Evolutionary conservation across 2,888 invertebrate species (phyloP).

Genomic region (Rhogogaster chlorosoma): DNA sequence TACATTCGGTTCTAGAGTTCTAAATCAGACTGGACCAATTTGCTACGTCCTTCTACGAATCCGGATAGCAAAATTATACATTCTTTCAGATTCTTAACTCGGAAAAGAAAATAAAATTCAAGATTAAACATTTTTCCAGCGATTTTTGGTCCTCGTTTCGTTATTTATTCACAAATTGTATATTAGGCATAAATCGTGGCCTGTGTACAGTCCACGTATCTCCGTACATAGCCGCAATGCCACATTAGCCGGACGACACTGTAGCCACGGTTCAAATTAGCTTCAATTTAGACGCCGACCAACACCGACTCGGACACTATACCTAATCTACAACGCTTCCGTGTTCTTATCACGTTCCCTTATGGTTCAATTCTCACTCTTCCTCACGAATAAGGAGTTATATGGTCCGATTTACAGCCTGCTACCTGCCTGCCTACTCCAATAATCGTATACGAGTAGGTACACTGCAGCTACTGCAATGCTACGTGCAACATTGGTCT

Average conservation of each 20-base stretch:
- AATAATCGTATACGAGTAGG: background rate
- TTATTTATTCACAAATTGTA: background rate
- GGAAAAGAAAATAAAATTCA: background rate
- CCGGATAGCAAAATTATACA: background rate
- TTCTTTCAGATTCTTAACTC: background rate
- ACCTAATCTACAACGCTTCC: slow-evolving; percentile 13
- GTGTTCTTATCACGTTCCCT: slow-evolving; percentile 27
- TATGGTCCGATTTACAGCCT: background rate
- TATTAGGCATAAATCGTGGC: background rate
- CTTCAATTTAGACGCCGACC: slow-evolving; percentile 29
- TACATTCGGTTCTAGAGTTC: background rate
- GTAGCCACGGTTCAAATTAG: slow-evolving; percentile 23
- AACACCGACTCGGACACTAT: slow-evolving; percentile 16
- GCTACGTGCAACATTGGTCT: background rate
- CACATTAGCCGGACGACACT: slow-evolving; percentile 20
- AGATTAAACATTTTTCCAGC: background rate
- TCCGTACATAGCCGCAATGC: background rate
- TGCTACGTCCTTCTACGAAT: background rate
- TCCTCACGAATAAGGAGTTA: background rate
- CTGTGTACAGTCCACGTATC: background rate
- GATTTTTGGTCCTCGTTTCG: background rate
- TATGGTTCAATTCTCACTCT: background rate
- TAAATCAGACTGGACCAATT: background rate
- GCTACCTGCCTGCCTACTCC: background rate
- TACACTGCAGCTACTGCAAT: background rate